Conservation (phyloP, 2,888 invertebrate species). For the Caradrina clavipalpis region DNA sequence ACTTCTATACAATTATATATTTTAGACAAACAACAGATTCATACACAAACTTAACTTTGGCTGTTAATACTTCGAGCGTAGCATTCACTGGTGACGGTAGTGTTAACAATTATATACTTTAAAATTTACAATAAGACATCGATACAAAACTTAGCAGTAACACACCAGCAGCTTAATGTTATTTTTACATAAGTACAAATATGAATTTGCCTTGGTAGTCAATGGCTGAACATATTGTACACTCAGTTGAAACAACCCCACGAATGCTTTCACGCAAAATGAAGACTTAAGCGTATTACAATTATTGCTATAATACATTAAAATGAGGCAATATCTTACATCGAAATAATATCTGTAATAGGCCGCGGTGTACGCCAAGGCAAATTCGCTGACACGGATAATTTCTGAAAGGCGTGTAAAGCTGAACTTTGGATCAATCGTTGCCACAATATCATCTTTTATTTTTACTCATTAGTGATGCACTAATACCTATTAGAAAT, state of each 20-base stretch:
- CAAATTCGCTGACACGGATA: constrained; percentile 56
- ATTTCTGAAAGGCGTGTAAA: constrained; percentile 41
- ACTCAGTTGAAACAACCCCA: constrained; percentile 11
- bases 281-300: constrained; percentile 39
- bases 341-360: constrained; percentile 45
- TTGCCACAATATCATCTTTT: background rate
- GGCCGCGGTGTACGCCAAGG: constrained; percentile 53
- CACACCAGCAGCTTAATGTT: constrained; percentile 43
- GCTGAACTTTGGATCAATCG: constrained; percentile 7
- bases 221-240: constrained; percentile 13
- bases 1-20: constrained; percentile 50
- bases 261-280: constrained; percentile 27
- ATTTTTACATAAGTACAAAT: constrained; percentile 67
- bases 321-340: constrained; percentile 50
- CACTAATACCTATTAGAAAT: constrained; percentile 22
- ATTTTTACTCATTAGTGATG: too few relatives aligned
- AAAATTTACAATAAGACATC: constrained; percentile 45
- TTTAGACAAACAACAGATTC: constrained; percentile 45
- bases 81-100: constrained; percentile 39
- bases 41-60: constrained; percentile 64
- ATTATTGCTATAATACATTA: constrained; percentile 57
- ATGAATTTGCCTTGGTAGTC: constrained; percentile 59
- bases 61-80: constrained; percentile 65
- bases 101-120: constrained; percentile 32
- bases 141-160: constrained; percentile 40